Percentiles rank a stretch among this genome's conserved stretches.
phyloP scores from a whole-genome alignment of 2,888 invertebrate species.

The Hylaea fasciaria region DNA sequence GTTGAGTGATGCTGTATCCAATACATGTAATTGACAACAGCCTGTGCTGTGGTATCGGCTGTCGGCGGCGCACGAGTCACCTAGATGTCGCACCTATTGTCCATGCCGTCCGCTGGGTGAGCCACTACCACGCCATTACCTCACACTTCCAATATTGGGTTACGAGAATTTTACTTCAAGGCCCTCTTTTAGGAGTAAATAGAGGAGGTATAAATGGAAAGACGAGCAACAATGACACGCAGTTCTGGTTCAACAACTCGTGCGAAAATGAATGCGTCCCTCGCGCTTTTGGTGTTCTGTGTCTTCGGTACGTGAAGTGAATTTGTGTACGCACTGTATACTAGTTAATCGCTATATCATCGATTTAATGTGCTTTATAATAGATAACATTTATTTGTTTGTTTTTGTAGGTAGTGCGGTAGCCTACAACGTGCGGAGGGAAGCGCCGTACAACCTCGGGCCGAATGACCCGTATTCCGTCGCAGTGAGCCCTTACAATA shows the following conservation, averaged over 20 bases:
- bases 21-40: conserved; percentile 56
- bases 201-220: conserved; percentile 81
- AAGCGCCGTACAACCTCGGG: conserved; percentile 68
- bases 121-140: conserved; percentile 76
- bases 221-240: conserved; percentile 74
- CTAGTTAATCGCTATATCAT: too few species aligned
- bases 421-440: conserved; percentile 70
- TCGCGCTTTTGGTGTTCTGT: conserved; percentile 69
- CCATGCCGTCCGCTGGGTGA: conserved; percentile 76
- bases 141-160: conserved; percentile 84
- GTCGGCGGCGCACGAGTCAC: conserved; percentile 74
- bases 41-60: conserved; percentile 69
- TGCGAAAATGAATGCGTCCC: conserved; percentile 75
- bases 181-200: conserved; percentile 81
- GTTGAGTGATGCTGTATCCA: conserved; percentile 27
- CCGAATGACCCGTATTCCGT: conserved; percentile 68
- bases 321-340: conserved; percentile 32
- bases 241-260: conserved; percentile 73
- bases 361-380: conserved; percentile 26
- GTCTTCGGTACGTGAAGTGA: conserved; percentile 75
- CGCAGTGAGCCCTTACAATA: conserved; percentile 57
- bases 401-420: conserved; percentile 69
- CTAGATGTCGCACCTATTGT: conserved; percentile 84
- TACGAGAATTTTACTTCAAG: conserved; percentile 84
- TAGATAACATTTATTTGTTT: conserved; percentile 31